Evolutionary conservation across 2,113 vertebrate genomes (phyloP).

Genomic region (Nettapus auritus): DNA sequence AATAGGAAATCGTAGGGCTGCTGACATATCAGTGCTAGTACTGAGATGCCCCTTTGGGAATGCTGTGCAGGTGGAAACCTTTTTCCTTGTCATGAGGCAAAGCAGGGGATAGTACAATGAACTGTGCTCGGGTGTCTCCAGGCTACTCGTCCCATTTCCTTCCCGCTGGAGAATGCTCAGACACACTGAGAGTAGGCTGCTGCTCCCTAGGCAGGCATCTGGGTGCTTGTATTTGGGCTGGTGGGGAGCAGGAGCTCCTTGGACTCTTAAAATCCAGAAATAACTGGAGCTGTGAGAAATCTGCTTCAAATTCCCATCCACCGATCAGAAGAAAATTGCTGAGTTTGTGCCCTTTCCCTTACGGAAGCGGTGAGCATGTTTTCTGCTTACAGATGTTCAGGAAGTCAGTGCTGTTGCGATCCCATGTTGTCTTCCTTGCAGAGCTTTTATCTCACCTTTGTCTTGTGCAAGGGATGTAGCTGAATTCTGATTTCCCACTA

Average conservation of each 20-base stretch:
- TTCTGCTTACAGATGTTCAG: neutral
- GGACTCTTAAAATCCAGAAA: neutral
- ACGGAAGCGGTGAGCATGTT: neutral
- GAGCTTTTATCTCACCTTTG: neutral
- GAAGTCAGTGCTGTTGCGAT: neutral
- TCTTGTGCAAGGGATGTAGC: neutral
- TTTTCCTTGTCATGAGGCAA: neutral
- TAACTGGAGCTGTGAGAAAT: neutral
- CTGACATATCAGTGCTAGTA: neutral
- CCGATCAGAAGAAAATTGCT: neutral
- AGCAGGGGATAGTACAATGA: neutral
- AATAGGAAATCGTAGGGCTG: neutral
- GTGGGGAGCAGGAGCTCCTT: neutral
- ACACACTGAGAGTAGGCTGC: neutral
- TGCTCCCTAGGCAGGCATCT: neutral
- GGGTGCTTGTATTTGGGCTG: neutral
- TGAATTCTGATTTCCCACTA: constrained; percentile 4
- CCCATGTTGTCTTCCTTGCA: neutral
- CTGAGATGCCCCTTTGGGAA: neutral
- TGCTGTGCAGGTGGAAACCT: neutral
- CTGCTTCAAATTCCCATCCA: neutral
- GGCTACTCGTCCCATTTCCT: neutral
- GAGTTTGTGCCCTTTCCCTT: neutral
- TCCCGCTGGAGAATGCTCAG: neutral
- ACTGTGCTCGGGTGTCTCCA: neutral